Conservation (phyloP, 2,888 invertebrate genomes). For the Hypolimnas misippus region DNA sequence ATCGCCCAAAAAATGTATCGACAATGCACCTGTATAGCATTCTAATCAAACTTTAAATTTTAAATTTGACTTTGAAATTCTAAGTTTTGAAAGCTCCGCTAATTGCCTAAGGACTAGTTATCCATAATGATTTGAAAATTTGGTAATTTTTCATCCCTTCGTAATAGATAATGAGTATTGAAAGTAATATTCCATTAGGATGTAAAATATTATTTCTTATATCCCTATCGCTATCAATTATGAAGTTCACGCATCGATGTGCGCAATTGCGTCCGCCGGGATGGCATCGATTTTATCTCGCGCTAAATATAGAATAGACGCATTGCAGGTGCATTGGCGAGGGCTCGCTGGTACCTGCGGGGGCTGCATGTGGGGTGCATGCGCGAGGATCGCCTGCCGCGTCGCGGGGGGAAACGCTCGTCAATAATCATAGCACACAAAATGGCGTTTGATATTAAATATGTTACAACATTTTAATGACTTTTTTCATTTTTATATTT, state of each 20-base stretch:
- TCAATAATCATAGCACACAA: not conserved
- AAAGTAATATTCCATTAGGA: no score
- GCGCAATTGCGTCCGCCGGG: not conserved
- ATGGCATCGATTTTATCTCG: not conserved
- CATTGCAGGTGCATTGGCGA: constrained; percentile 6
- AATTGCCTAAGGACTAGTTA: no score
- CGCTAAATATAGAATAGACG: constrained; percentile 3
- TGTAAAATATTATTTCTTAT: no score
- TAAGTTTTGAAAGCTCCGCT: no score
- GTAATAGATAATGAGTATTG: no score
- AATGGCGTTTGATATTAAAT: not conserved
- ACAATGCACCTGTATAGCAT: constrained; percentile 2
- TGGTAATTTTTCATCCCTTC: not conserved
- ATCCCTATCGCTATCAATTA: no score
- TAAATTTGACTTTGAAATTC: no score
- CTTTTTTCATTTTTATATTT: not conserved
- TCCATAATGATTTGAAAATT: constrained; percentile 12
- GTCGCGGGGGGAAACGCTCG: constrained; percentile 2
- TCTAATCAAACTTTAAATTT: not conserved
- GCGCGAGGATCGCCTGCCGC: constrained; percentile 10
- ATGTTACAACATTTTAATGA: not conserved
- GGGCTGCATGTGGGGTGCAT: not conserved
- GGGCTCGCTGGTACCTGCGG: constrained; percentile 6
- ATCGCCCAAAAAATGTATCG: not conserved
- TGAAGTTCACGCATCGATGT: no score